These are phyloP conservation scores for Leptonema lineaticorne DNA, from an alignment of 1,140 invertebrate species.

Conservation along the genomic window DNA sequence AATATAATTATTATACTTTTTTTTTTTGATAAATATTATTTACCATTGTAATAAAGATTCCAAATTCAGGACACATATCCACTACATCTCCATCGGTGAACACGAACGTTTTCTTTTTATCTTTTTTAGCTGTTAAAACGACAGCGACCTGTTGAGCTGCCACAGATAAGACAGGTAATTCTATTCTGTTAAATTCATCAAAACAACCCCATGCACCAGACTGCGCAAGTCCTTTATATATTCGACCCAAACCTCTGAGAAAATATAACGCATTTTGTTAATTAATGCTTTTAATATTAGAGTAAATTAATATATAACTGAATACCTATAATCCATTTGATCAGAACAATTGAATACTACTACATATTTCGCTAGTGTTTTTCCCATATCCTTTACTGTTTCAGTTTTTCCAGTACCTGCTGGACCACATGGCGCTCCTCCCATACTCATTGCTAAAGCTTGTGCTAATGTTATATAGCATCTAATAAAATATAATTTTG, in stretches of 20 bases:
- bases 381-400: conserved; percentile 97
- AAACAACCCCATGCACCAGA: conserved; percentile 97
- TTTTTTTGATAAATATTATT: conserved; percentile 18
- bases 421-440: conserved; percentile 91
- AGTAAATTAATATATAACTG: background rate
- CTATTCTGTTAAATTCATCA: conserved; percentile 96
- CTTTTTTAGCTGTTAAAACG: conserved; percentile 86
- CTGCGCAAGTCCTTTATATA: conserved; percentile 89
- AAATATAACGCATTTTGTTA: background rate
- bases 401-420: conserved; percentile 97
- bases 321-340: conserved; percentile 95
- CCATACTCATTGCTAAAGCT: conserved; percentile 94
- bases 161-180: conserved; percentile 92
- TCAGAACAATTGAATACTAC: conserved; percentile 98
- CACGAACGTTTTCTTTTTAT: conserved; percentile 85
- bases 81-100: conserved; percentile 95
- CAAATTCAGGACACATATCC: conserved; percentile 93
- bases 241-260: conserved; percentile 81
- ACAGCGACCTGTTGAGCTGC: conserved; percentile 97
- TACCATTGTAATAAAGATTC: conserved; percentile 97
- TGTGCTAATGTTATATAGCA: conserved; percentile 97
- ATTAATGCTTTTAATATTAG: background rate
- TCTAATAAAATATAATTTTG: conserved; percentile 54
- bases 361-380: conserved; percentile 95
- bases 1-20: conserved; percentile 3